phyloP scores from a whole-genome alignment of 2,113 vertebrate genomes.

The Cololabis saira region DNA sequence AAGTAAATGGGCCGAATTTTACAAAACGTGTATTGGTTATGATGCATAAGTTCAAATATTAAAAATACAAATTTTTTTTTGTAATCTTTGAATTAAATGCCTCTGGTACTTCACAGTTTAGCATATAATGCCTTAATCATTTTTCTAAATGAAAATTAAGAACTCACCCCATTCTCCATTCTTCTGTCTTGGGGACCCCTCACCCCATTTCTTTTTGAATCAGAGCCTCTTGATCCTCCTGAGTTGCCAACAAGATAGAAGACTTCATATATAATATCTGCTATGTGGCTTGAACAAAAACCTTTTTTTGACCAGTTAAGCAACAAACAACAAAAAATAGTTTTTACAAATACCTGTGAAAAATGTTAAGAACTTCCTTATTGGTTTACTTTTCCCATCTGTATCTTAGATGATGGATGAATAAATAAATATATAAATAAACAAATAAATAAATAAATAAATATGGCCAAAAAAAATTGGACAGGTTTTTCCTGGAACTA shows the following conservation, averaged over 20 bases:
- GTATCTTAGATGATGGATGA: constrained; percentile 31
- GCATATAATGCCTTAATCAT: neutral
- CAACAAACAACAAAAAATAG: constrained; percentile 16
- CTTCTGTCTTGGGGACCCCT: constrained; percentile 87
- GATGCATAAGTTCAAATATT: too few relatives aligned
- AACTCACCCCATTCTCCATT: constrained; percentile 94
- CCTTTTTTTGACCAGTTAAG: neutral
- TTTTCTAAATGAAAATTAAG: neutral
- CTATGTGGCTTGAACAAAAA: neutral
- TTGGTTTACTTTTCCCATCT: constrained; percentile 5
- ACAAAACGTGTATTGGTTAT: neutral
- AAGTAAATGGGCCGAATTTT: neutral
- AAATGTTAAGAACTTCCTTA: constrained; percentile 43
- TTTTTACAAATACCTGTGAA: constrained; percentile 29
- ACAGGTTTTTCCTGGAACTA: neutral
- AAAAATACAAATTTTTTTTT: too few relatives aligned
- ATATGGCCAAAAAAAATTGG: neutral
- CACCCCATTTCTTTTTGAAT: constrained; percentile 90
- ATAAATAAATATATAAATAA: too few relatives aligned
- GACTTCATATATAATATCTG: constrained; percentile 9
- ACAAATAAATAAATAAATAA: neutral
- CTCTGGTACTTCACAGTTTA: too few relatives aligned
- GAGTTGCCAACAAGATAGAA: constrained; percentile 55
- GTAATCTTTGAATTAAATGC: too few relatives aligned
- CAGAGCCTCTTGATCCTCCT: constrained; percentile 84